Conservation (phyloP, 2,113 vertebrate species). For the Sigmodon hispidus region DNA sequence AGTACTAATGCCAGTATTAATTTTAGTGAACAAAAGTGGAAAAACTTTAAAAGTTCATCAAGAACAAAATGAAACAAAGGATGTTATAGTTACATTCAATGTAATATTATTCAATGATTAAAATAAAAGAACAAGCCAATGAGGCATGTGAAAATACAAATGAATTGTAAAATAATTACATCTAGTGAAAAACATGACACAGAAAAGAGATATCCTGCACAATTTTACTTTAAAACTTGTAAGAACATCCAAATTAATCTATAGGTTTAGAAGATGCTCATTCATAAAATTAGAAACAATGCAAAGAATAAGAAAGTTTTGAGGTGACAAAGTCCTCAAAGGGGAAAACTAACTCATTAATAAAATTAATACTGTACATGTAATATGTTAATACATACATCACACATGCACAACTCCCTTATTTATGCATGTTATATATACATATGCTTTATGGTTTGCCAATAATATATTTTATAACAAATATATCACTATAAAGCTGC, state of each 20-base stretch:
- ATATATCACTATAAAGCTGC: no score
- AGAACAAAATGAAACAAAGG: background rate
- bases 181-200: background rate
- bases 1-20: background rate
- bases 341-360: no score
- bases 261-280: background rate
- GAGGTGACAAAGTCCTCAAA: no score
- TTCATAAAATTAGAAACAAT: background rate
- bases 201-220: background rate
- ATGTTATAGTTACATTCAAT: background rate
- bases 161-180: background rate
- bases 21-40: background rate
- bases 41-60: background rate
- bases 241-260: background rate
- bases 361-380: no score
- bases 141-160: background rate
- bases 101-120: background rate
- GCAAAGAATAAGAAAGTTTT: background rate
- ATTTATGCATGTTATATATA: no score
- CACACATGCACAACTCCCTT: no score
- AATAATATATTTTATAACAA: background rate
- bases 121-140: background rate
- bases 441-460: background rate
- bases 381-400: no score
- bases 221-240: background rate